phyloP scores from a whole-genome alignment of 1,140 invertebrate species.

The Diachasma alloeum region DNA sequence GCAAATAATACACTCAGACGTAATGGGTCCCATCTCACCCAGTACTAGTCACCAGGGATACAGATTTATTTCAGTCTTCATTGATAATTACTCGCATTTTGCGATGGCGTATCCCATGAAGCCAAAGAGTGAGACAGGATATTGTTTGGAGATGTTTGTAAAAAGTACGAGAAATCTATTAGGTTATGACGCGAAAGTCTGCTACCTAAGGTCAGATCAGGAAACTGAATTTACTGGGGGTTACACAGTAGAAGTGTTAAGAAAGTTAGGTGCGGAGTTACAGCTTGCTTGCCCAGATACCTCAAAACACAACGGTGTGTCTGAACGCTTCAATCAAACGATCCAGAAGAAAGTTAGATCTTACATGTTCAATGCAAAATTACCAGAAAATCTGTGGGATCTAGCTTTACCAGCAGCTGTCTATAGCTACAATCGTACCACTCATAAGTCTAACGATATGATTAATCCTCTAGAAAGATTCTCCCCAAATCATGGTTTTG shows the following conservation, averaged over 20 bases:
- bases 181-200: conserved; percentile 29
- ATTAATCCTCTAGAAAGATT: not conserved
- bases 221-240: not conserved
- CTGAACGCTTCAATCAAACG: too few species aligned
- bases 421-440: not conserved
- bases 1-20: conserved; percentile 32
- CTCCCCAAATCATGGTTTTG: not conserved
- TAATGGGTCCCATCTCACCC: too few species aligned
- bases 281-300: too few species aligned
- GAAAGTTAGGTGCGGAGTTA: not conserved
- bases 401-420: not conserved
- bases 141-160: conserved; percentile 26
- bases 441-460: not conserved
- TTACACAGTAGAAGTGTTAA: not conserved
- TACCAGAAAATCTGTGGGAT: not conserved
- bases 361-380: too few species aligned
- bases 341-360: too few species aligned
- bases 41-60: too few species aligned
- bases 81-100: conserved; percentile 28
- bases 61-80: conserved; percentile 27
- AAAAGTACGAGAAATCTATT: conserved; percentile 26
- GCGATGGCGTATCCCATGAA: conserved; percentile 30
- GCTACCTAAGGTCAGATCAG: not conserved
- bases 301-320: too few species aligned
- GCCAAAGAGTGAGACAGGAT: conserved; percentile 26